Base-by-base conservation (phyloP, 2,888 invertebrate genomes). In the Chaetoderma sp. region DNA sequence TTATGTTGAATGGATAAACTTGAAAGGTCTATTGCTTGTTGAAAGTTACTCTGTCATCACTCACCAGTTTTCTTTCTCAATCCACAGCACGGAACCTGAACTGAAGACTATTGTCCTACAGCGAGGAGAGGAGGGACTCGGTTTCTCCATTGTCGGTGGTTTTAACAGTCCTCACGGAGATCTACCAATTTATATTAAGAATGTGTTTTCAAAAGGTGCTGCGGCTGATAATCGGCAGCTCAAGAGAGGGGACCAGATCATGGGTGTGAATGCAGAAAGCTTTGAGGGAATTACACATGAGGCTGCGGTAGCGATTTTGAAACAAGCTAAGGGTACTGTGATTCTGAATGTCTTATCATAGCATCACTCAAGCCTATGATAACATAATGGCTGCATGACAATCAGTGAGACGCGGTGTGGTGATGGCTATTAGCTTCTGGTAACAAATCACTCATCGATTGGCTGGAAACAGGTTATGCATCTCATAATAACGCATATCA, bases 211-310 rank as follows among this genome's bases (percentile, higher is more conserved):
- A 54, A 96, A 95, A 8, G 94, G 97, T 33, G 92, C 93, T 42
- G 97, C 96, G 0, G 88, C 90, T 61, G 87, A 87, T 33, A 96
- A 96, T 83, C 95, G 94, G 2, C 92, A 94, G 63, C 90, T 99
- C 70, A 93, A 94, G 86, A 92, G 93, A 75, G 98, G 98, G 21
- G 98, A 99, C 87, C 91, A 94, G 79, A 91, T 99, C 56, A 88
- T 94, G 4, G 90, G 94, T 21, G 94, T 98, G n/a, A 95, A 97
- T 83, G 95, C 94, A 5, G 92, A 93, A 77, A 93, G 93, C 63
- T 79, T 89, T 6, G 84, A 88, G 4, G 86, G 86, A 27, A 82
- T 84, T 44, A 87, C 86, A 65, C 93, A 94, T 78, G 92, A 95
- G 76, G 93, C 95, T 72, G 94, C 94, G 3, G 95, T 94, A 32